Percentiles rank a stretch among this genome's conserved stretches.
These are phyloP conservation scores for Pampus argenteus DNA, from an alignment of 2,797 vertebrate species.

Conservation along the genomic window DNA sequence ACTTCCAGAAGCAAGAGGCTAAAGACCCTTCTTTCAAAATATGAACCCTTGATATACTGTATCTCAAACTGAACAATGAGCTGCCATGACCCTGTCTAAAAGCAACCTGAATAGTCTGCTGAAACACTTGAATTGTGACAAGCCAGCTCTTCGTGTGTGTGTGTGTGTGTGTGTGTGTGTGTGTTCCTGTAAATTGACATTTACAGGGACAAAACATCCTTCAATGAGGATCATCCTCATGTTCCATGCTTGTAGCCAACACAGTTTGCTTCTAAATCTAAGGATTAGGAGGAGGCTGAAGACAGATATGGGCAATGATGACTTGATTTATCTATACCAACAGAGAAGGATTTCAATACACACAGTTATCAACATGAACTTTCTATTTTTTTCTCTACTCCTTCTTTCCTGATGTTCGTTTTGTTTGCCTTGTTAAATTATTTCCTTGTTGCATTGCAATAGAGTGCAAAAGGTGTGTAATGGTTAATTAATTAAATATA, in stretches of 20 bases:
- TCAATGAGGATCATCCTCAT: constrained; percentile 23
- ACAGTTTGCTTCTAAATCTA: constrained; percentile 6
- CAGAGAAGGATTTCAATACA: not conserved
- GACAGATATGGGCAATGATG: not conserved
- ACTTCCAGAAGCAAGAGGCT: constrained; percentile 16
- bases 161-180: no score
- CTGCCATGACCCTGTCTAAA: constrained; percentile 58
- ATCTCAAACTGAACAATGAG: constrained; percentile 20
- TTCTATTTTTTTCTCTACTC: not conserved
- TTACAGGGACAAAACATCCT: not conserved
- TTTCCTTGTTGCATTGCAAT: no score
- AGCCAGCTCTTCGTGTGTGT: no score
- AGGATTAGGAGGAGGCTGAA: not conserved
- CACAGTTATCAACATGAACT: not conserved
- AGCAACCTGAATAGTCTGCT: constrained; percentile 61
- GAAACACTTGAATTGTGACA: constrained; percentile 44
- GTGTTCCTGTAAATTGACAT: constrained; percentile 15
- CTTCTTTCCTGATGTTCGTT: not conserved
- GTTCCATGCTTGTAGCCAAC: constrained; percentile 10
- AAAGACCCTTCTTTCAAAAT: constrained; percentile 6
- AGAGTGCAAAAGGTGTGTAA: no score
- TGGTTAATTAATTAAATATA: no score
- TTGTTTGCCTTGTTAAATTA: no score
- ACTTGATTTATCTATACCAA: not conserved
- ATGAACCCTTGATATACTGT: constrained; percentile 25